Evolutionary conservation across 2,888 invertebrate genomes (phyloP).

Genomic region (Empis livida): DNA sequence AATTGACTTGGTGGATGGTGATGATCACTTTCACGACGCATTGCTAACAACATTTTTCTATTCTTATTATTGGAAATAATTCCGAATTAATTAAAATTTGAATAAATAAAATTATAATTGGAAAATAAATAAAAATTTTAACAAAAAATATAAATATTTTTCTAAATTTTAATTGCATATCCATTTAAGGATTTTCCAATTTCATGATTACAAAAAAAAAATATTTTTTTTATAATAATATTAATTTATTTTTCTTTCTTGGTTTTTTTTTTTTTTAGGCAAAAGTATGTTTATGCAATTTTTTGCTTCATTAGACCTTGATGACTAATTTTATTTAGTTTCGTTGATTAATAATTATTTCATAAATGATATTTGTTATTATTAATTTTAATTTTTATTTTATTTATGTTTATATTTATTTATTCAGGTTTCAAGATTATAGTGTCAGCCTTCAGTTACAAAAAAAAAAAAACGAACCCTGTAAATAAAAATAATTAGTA

Average conservation of each 20-base stretch:
- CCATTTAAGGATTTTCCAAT: not conserved
- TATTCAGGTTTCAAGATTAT: too few relatives aligned
- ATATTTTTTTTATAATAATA: not conserved
- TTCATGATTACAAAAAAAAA: not conserved
- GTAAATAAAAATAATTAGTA: too few relatives aligned
- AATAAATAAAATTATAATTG: not conserved
- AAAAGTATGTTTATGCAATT: not conserved
- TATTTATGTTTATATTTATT: too few relatives aligned
- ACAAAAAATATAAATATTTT: not conserved
- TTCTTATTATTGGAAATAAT: not conserved
- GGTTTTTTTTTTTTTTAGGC: not conserved
- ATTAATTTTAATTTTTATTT: too few relatives aligned
- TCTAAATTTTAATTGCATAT: not conserved
- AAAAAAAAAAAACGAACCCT: too few relatives aligned
- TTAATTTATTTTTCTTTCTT: not conserved
- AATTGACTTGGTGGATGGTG: conserved; percentile 16
- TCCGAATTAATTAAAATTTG: not conserved
- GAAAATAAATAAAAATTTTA: not conserved
- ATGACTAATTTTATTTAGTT: too few relatives aligned
- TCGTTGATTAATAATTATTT: too few relatives aligned
- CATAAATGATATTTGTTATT: too few relatives aligned
- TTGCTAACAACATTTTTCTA: conserved; percentile 47
- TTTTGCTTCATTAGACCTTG: not conserved
- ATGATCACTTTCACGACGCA: conserved; percentile 56
- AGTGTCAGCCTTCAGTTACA: too few relatives aligned